Evolutionary conservation across 2,888 invertebrate species (phyloP), one percentile per base, ranked within the genome.

Genomic region (Myopa tessellatipennis): DNA sequence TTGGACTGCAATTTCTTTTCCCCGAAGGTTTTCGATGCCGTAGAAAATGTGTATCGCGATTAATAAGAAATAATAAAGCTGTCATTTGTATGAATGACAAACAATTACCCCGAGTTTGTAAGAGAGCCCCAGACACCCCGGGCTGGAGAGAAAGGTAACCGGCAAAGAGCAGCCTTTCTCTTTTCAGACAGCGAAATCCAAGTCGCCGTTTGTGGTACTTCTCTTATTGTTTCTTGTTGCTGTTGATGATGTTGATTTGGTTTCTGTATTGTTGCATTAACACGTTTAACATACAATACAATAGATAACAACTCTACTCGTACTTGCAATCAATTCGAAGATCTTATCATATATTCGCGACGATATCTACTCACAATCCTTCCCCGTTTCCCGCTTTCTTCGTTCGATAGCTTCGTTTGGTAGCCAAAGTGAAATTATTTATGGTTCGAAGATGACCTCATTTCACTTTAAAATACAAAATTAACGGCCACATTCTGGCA

Each of bases 61-160:
- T 77, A 77, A 74, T 77, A 70, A 61, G 52, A 65, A 75, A 74
- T 79, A 77, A 79, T 79, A 77, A 74, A 80, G 74, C 77, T 79
- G 77, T 80, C 78, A 78, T 68, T 65, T 71, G 68, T 63, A 4
- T 61, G 77, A 76, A 71, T 69, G 52, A 18, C 60, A 76, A 74
- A 74, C 76, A 76, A 79, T 74, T 74, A 18, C 38, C 14, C 36
- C 4, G 38, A 8, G 63, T n/a, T 18, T n/a, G 34, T 63, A 34
- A 65, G 1, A 4, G 65, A 34, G 34, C 65, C 1, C 14, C 65
- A 12, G 55, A 5, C 55, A 26, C 26, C 26, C 26, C 26, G 26
- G 26, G 26, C 45, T 10, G 45, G 45, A 6, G 45, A 45, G 45
- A 45, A 45, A 45, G 45, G 45, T 8, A 45, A 45, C 45, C 10